A percentile compares a stretch with the other conserved stretches of the same genome.
phyloP scores from a whole-genome alignment of 1,140 invertebrate genomes.

The Heterodera schachtii region DNA sequence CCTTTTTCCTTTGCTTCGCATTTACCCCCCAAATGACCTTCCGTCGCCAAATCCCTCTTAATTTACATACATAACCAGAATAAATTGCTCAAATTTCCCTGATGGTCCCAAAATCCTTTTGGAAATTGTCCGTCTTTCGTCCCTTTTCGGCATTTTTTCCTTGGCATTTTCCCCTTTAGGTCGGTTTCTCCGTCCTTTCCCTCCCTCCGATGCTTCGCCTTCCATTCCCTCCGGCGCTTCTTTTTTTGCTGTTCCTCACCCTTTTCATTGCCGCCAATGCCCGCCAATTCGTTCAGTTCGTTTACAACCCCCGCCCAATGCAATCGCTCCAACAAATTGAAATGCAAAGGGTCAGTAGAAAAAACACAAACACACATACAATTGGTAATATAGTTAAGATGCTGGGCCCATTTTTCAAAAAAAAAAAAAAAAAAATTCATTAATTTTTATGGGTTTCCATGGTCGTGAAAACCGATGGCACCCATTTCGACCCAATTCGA shows the following conservation, averaged over 20 bases:
- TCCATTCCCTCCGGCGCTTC: background rate
- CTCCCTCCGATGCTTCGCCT: no score
- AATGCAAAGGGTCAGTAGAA: background rate
- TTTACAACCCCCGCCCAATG: background rate
- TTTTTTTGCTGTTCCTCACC: background rate
- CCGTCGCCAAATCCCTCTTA: background rate
- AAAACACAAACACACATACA: background rate
- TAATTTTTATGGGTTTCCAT: no score
- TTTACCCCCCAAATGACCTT: background rate
- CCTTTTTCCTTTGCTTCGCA: background rate
- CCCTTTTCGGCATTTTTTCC: background rate
- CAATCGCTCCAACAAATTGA: background rate
- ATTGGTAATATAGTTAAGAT: no score
- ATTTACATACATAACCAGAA: background rate
- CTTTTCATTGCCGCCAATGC: background rate
- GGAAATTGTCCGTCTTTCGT: background rate
- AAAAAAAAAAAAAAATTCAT: no score
- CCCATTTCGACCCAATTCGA: no score
- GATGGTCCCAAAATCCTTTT: no score
- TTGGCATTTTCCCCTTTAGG: no score
- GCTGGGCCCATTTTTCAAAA: no score
- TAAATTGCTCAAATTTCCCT: background rate
- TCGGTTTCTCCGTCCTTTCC: no score
- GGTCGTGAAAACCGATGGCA: no score
- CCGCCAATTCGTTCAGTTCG: slow-evolving; percentile 1